Evolutionary conservation across 2,113 vertebrate species (phyloP), one percentile per base, ranked within the genome.

Genomic region (Merops nubicus): DNA sequence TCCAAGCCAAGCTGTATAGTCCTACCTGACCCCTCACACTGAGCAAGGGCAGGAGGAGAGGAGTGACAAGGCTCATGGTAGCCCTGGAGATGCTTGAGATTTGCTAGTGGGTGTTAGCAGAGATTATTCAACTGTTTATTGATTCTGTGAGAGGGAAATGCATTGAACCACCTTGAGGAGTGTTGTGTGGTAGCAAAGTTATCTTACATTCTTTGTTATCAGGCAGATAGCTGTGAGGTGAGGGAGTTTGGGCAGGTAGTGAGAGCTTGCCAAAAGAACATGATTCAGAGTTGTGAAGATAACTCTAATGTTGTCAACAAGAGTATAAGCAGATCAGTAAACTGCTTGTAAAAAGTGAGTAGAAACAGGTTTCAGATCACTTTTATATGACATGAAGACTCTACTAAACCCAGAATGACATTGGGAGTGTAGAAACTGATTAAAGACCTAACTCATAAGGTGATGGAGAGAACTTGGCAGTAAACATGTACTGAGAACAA

Each of bases 391-490:
- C 48, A 3, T 34, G 47, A 86, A 79, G 26, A 20, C 33, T 20
- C 23, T 34, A 1, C 19, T 62, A 33, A 33, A 57, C 8, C 3
- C 7, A 14, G 50, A 15, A 10, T 29, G 50, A 8, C 69, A 22
- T 2, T 79, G 33, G n/a, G 45, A 85, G 34, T 50, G 1, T 8
- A 45, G 47, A 53, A 64, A 8, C 53, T 11, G 23, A 12, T 15
- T 54, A n/a, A 6, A 33, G 42, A 16, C 12, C 23, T 57, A 56
- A 36, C 0, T 0, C 38, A 19, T 0, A 2, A n/a, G 29, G 23
- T 43, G 68, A 15, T 36, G 69, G 28, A 67, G 45, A 43, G 70
- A 50, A 15, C 4, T 65, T 31, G 67, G 2, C 67, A 73, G 42
- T n/a, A 67, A 33, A 16, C 1, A 1, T 6, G 31, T 38, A 11